phyloP scores from a whole-genome alignment of 2,113 vertebrate genomes.

The Planiliza haematocheilus region DNA sequence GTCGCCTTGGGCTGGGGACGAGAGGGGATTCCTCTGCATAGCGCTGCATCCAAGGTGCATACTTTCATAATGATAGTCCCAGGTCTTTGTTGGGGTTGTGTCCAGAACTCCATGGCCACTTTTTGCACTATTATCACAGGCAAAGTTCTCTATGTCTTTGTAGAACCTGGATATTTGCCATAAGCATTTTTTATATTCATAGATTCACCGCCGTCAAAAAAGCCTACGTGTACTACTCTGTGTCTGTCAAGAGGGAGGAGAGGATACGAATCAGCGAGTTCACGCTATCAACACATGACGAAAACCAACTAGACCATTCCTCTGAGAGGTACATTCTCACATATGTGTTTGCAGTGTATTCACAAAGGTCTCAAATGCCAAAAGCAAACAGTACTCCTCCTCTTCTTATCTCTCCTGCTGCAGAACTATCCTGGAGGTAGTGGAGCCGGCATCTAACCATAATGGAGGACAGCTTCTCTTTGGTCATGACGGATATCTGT shows the following conservation, averaged over 20 bases:
- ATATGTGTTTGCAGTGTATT: background rate
- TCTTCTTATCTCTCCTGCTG: background rate
- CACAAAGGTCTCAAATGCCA: background rate
- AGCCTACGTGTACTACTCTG: conserved; percentile 87
- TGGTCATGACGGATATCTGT: conserved; percentile 85
- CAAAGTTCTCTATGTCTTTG: background rate
- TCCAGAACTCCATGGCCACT: background rate
- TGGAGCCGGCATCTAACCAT: conserved; percentile 87
- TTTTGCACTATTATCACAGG: background rate
- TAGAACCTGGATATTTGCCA: background rate
- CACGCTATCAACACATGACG: conserved; percentile 72
- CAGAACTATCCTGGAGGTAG: conserved; percentile 83
- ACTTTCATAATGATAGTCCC: background rate
- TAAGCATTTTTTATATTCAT: background rate
- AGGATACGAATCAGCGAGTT: conserved; percentile 87
- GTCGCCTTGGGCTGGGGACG: conserved; percentile 86
- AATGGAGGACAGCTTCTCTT: conserved; percentile 89
- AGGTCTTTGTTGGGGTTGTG: background rate
- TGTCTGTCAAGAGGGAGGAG: conserved; percentile 83
- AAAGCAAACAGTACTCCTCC: background rate
- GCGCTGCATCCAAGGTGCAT: conserved; percentile 83
- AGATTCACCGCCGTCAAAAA: conserved; percentile 80
- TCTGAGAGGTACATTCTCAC: conserved; percentile 80
- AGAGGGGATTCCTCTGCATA: conserved; percentile 87
- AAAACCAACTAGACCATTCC: conserved; percentile 85